Evolutionary conservation across 2,113 vertebrate species (phyloP).

Genomic region (Lathamus discolor): DNA sequence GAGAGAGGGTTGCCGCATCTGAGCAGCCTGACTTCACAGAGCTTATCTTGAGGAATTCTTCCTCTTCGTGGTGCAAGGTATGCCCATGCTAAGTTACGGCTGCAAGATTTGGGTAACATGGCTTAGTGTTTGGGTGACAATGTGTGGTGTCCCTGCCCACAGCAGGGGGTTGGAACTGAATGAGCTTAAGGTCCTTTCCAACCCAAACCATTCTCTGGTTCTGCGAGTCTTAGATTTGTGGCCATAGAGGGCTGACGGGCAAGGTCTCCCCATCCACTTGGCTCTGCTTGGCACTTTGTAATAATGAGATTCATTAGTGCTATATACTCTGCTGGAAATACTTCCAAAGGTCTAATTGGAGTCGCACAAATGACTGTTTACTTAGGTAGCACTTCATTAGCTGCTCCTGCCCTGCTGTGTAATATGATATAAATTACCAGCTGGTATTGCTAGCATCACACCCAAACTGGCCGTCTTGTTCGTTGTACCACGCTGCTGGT

Average conservation of each 20-base stretch:
- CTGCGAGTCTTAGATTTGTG: neutral
- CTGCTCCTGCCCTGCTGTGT: conserved; percentile 27
- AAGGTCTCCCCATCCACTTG: neutral
- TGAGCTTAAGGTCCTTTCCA: neutral
- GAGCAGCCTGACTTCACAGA: neutral
- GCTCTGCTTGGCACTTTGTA: neutral
- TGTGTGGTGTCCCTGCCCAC: neutral
- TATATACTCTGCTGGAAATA: conserved; percentile 1
- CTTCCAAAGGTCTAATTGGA: neutral
- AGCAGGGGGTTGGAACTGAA: neutral
- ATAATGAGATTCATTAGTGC: conserved; percentile 4
- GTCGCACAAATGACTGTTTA: conserved; percentile 22
- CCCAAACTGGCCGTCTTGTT: neutral
- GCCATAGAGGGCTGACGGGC: neutral
- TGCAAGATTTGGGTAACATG: neutral
- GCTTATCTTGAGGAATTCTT: neutral
- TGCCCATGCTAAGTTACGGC: fast-evolving
- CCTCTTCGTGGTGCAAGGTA: neutral
- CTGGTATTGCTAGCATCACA: neutral
- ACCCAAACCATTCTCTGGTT: neutral
- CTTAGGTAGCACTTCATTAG: conserved; percentile 36
- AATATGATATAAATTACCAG: neutral
- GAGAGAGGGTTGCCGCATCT: neutral
- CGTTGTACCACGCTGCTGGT: neutral
- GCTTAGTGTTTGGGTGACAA: neutral